These are phyloP conservation scores for Porites australiensis DNA, from an alignment of 64 coral and sea anemone genomes.

Conservation along the genomic window DNA sequence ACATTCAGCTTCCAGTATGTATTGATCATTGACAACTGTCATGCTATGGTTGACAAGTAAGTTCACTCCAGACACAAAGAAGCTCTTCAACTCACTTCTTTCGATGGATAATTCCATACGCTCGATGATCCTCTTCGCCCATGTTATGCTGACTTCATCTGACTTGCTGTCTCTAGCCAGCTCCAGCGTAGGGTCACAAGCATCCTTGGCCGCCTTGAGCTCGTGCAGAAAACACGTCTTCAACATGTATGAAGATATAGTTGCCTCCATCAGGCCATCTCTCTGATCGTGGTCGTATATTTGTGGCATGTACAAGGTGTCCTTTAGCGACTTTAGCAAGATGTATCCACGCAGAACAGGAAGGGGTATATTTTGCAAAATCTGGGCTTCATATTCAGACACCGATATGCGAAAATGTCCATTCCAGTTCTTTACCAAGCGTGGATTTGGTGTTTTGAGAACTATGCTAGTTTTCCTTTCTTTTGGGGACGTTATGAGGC, in stretches of 20 bases:
- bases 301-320: conserved; percentile 77
- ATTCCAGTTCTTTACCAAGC: conserved; percentile 72
- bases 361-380: conserved; percentile 64
- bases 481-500: conserved; percentile 58
- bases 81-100: conserved; percentile 72
- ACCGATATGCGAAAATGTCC: conserved; percentile 67
- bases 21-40: conserved; percentile 73
- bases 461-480: conserved; percentile 65
- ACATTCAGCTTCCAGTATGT: conserved; percentile 73
- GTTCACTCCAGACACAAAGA: conserved; percentile 76
- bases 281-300: conserved; percentile 70
- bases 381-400: conserved; percentile 61
- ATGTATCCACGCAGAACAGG: conserved; percentile 65
- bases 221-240: conserved; percentile 74
- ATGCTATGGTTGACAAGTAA: conserved; percentile 63
- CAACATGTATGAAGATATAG: conserved; percentile 76
- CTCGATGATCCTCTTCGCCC: conserved; percentile 64
- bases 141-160: conserved; percentile 76
- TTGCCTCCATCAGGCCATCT: conserved; percentile 62
- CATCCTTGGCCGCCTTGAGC: conserved; percentile 69
- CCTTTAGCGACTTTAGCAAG: conserved; percentile 70
- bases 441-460: conserved; percentile 75
- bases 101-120: conserved; percentile 67
- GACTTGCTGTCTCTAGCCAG: conserved; percentile 65
- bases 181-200: conserved; percentile 68